phyloP scores from a whole-genome alignment of 2,888 invertebrate species.

The Microctonus hyperodae region DNA sequence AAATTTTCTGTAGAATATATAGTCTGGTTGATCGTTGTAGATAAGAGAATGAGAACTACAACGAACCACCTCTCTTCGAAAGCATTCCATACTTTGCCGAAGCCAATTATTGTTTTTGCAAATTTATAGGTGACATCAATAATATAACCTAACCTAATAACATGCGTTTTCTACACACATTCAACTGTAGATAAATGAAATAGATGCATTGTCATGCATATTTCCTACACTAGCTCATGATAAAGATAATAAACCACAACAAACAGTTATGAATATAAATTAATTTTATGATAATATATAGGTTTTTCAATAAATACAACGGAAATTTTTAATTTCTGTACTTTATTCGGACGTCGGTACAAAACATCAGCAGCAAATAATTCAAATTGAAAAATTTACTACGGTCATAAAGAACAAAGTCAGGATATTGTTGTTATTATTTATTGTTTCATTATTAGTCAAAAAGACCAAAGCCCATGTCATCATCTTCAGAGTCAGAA shows the following conservation, averaged over 20 bases:
- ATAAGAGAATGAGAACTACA: not conserved
- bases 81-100: slow-evolving; percentile 10
- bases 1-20: slow-evolving; percentile 1
- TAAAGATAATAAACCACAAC: too few relatives aligned
- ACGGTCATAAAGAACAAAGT: slow-evolving; percentile 26
- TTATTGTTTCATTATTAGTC: too few relatives aligned
- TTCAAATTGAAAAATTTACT: slow-evolving; percentile 11
- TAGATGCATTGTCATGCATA: too few relatives aligned
- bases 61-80: not conserved
- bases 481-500: slow-evolving; percentile 86
- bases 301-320: slow-evolving; percentile 9
- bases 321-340: slow-evolving; percentile 34
- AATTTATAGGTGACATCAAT: not conserved
- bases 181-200: too few relatives aligned
- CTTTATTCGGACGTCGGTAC: slow-evolving; percentile 52
- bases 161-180: too few relatives aligned
- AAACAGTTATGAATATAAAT: slow-evolving; percentile 16
- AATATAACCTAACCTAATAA: not conserved
- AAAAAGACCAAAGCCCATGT: slow-evolving; percentile 97
- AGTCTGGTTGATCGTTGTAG: slow-evolving; percentile 18
- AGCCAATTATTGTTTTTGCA: not conserved
- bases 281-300: slow-evolving; percentile 17
- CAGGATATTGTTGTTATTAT: slow-evolving; percentile 23
- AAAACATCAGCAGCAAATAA: slow-evolving; percentile 42
- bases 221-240: too few relatives aligned